Percentiles rank a stretch among this genome's conserved stretches.
Conservation (phyloP, 2,888 invertebrate genomes). For the Aphidoletes aphidimyza region DNA sequence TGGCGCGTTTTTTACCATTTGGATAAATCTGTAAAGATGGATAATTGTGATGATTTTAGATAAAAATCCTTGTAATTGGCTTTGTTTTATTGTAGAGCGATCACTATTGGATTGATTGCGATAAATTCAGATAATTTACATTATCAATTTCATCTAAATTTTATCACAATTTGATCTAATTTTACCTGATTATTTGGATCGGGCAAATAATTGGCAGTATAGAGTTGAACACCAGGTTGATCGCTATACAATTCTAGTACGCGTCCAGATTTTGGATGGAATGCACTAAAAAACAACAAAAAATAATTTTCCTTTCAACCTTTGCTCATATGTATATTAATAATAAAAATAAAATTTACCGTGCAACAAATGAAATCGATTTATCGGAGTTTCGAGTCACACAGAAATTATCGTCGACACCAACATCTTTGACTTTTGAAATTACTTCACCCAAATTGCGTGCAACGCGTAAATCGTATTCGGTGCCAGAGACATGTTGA, state of each 20-base stretch:
- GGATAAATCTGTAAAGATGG: conserved; percentile 56
- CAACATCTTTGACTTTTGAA: conserved; percentile 74
- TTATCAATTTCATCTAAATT: too few species aligned
- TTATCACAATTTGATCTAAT: neutral
- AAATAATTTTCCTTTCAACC: neutral
- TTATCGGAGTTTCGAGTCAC: conserved; percentile 72
- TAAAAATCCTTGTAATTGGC: too few species aligned
- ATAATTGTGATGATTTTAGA: too few species aligned
- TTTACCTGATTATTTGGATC: conserved; percentile 67
- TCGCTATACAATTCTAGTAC: conserved; percentile 83
- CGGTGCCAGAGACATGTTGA: conserved; percentile 74
- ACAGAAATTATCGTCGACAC: conserved; percentile 87
- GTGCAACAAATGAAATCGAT: conserved; percentile 72
- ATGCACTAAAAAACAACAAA: conserved; percentile 68
- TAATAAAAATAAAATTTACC: too few species aligned
- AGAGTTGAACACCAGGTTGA: conserved; percentile 91
- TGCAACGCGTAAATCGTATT: conserved; percentile 79
- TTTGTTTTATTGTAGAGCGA: too few species aligned
- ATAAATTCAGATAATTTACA: too few species aligned
- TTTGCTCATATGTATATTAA: neutral
- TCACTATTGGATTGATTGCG: too few species aligned
- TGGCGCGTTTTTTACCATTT: conserved; percentile 60
- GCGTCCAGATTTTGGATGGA: conserved; percentile 77
- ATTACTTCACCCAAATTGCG: conserved; percentile 75
- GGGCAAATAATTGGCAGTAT: conserved; percentile 83